phyloP scores from a whole-genome alignment of 2,797 vertebrate genomes.

The Tokudaia muenninki region DNA sequence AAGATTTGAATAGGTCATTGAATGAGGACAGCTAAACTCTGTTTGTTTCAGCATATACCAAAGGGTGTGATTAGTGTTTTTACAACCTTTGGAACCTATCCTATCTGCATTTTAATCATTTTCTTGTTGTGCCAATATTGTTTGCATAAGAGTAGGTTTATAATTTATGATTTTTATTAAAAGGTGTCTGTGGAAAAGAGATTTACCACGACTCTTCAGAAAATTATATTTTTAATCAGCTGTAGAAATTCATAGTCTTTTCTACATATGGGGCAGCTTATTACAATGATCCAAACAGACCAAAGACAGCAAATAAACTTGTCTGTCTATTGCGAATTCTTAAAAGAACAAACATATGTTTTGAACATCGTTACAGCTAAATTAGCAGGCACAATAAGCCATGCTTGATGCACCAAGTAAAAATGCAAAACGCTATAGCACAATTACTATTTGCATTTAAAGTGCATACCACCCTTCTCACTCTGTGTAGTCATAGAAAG shows the following conservation, averaged over 20 bases:
- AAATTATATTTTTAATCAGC: slow-evolving; percentile 84
- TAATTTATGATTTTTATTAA: slow-evolving; percentile 83
- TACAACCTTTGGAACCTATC: slow-evolving; percentile 76
- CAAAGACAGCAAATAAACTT: slow-evolving; percentile 77
- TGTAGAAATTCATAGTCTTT: slow-evolving; percentile 80
- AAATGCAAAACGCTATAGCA: slow-evolving; percentile 71
- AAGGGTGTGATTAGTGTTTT: slow-evolving; percentile 72
- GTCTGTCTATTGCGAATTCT: slow-evolving; percentile 78
- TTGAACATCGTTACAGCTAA: slow-evolving; percentile 76
- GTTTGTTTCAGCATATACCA: slow-evolving; percentile 73
- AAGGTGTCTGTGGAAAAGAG: slow-evolving; percentile 79
- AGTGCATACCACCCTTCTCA: slow-evolving; percentile 71
- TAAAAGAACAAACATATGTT: slow-evolving; percentile 79
- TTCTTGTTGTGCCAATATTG: slow-evolving; percentile 79
- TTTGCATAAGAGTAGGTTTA: slow-evolving; percentile 73
- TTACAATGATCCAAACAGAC: slow-evolving; percentile 73
- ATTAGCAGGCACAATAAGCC: slow-evolving; percentile 77
- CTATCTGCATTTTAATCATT: slow-evolving; percentile 67
- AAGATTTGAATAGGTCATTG: slow-evolving; percentile 71
- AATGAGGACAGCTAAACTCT: slow-evolving; percentile 76
- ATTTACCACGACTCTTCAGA: slow-evolving; percentile 81
- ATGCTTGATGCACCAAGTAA: slow-evolving; percentile 72
- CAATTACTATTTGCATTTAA: slow-evolving; percentile 84
- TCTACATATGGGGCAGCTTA: slow-evolving; percentile 69
- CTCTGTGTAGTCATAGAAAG: slow-evolving; percentile 57